phyloP scores from a whole-genome alignment of 2,888 invertebrate species.

The Lamellibrachia columna region DNA sequence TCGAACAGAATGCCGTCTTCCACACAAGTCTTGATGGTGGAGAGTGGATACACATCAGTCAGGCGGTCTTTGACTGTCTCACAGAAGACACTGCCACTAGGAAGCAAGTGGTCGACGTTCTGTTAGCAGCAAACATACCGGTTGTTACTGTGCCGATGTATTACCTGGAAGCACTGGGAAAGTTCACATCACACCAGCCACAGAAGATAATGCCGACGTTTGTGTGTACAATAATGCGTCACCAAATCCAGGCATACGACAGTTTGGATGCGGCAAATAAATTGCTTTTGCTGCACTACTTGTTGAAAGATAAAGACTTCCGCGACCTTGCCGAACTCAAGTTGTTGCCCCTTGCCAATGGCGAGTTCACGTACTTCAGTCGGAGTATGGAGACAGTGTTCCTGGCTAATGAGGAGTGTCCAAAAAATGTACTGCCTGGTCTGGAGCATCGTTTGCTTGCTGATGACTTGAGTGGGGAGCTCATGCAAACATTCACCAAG shows the following conservation, averaged over 20 bases:
- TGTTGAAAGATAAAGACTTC: slow-evolving; percentile 40
- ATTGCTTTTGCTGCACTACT: slow-evolving; percentile 33
- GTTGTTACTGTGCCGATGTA: slow-evolving; percentile 36
- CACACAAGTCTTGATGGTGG: slow-evolving; percentile 28
- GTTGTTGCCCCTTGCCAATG: slow-evolving; percentile 42
- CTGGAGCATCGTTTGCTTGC: slow-evolving; percentile 32
- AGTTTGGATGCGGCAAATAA: slow-evolving; percentile 21
- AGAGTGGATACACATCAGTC: slow-evolving; percentile 33
- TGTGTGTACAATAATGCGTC: slow-evolving; percentile 26
- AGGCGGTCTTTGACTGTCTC: slow-evolving; percentile 41
- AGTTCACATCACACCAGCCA: slow-evolving; percentile 24
- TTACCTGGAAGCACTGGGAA: slow-evolving; percentile 39
- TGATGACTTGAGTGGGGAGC: slow-evolving; percentile 28
- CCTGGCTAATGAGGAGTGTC: slow-evolving; percentile 28
- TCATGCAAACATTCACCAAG: slow-evolving; percentile 33
- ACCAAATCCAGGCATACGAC: slow-evolving; percentile 22
- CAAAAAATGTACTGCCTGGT: slow-evolving; percentile 36
- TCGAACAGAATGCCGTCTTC: slow-evolving; percentile 34
- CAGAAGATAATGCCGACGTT: slow-evolving; percentile 31
- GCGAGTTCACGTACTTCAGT: slow-evolving; percentile 37
- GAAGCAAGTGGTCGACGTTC: slow-evolving; percentile 29
- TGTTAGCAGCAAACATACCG: slow-evolving; percentile 27
- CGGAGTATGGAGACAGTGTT: slow-evolving; percentile 23
- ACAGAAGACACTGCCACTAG: slow-evolving; percentile 30
- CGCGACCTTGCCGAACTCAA: slow-evolving; percentile 32